Conservation (phyloP, 1,140 invertebrate species). For the Aphidius gifuensis region DNA sequence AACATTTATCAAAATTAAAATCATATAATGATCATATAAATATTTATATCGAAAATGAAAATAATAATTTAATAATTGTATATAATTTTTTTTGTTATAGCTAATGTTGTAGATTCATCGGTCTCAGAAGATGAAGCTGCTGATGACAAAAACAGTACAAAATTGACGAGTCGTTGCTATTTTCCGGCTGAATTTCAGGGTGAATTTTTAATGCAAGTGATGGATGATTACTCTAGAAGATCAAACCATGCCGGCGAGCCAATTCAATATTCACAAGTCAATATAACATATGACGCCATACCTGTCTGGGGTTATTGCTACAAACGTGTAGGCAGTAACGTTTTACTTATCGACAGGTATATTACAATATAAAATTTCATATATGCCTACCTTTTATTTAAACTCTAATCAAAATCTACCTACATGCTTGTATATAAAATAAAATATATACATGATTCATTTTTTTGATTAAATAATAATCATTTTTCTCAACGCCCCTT, state of each 20-base stretch:
- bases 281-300: conserved; percentile 64
- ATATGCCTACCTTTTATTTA: too few species aligned
- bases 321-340: conserved; percentile 60
- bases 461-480: neutral
- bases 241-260: conserved; percentile 49
- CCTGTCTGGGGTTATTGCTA: conserved; percentile 69
- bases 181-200: conserved; percentile 69
- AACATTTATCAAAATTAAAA: too few species aligned
- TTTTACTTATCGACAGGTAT: conserved; percentile 64
- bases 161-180: conserved; percentile 58
- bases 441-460: neutral
- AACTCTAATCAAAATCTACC: neutral
- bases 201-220: conserved; percentile 64
- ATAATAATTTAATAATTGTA: neutral
- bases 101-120: conserved; percentile 29
- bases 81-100: neutral
- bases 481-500: neutral
- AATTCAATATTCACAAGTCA: conserved; percentile 63
- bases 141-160: conserved; percentile 32
- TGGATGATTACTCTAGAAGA: conserved; percentile 41
- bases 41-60: too few species aligned
- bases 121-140: conserved; percentile 29
- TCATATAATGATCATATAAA: too few species aligned
- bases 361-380: conserved; percentile 27
- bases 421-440: neutral